A percentile compares a stretch with the other conserved stretches of the same genome.
Conservation (phyloP, 1,140 invertebrate species). For the Orchestia grillus region DNA sequence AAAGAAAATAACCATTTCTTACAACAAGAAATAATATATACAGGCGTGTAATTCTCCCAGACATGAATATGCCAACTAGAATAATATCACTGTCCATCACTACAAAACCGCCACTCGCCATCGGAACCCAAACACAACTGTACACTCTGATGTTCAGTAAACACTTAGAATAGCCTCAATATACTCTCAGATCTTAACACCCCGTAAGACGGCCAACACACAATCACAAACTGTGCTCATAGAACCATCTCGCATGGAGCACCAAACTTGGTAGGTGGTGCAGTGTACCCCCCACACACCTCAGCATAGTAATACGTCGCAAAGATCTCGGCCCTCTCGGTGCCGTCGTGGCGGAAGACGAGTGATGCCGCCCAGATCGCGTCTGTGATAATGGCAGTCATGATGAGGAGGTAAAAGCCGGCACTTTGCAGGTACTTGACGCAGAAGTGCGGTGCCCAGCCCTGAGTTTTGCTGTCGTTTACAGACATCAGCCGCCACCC, state of each 20-base stretch:
- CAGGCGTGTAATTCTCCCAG: too few relatives aligned
- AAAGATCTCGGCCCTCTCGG: conserved; percentile 84
- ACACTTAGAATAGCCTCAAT: neutral
- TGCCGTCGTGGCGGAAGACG: conserved; percentile 92
- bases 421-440: conserved; percentile 92
- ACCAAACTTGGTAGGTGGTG: neutral
- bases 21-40: too few relatives aligned
- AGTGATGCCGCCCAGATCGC: conserved; percentile 96
- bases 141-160: neutral
- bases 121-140: too few relatives aligned
- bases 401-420: conserved; percentile 87
- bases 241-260: neutral
- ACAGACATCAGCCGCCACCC: conserved; percentile 95
- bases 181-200: neutral
- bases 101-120: too few relatives aligned
- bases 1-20: too few relatives aligned
- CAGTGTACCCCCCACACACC: conserved; percentile 72
- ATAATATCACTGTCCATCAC: too few relatives aligned
- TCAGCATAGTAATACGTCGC: conserved; percentile 96
- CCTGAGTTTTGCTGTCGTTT: conserved; percentile 94
- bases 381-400: conserved; percentile 94
- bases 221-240: neutral
- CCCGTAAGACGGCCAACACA: neutral
- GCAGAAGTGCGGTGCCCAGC: conserved; percentile 87
- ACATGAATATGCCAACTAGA: too few relatives aligned